Evolutionary conservation across 2,888 invertebrate species (phyloP), one percentile per base, ranked within the genome.

Genomic region (Polia nebulosa): DNA sequence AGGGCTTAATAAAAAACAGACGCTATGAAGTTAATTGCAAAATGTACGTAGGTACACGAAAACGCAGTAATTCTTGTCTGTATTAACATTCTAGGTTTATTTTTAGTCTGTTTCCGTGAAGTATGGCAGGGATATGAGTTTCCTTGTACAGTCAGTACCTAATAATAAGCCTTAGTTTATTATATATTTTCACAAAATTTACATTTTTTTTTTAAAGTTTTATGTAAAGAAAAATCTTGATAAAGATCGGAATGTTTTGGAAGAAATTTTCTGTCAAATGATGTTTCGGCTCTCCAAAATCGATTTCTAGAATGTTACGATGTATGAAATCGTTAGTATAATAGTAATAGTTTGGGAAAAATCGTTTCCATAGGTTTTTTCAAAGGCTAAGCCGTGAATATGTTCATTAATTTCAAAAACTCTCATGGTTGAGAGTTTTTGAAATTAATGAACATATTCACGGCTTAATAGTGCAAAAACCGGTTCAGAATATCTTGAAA

Each of bases 131-230:
- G 3, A 34, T 65, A 66, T 45, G 36, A 5, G 17, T 57, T 68
- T 68, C 67, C 70, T 69, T 32, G 70, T 69, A 56, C 68, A 39
- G 45, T 34, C 27, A 11, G 20, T 5, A n/a, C n/a, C n/a, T n/a
- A 22, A 9, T 7, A n/a, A 13, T 4, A 51, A 59, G 3, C 41
- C 15, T n/a, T 47, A 22, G 13, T 3, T 17, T 15, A 4, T 7
- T 22, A 11, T n/a, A 57, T 15, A n/a, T 61, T 36, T 44, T 3
- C 29, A 57, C 13, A 8, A 22, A 61, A 29, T 45, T n/a, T n/a
- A n/a, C n/a, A n/a, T n/a, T n/a, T n/a, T n/a, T n/a, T n/a, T n/a
- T n/a, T n/a, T n/a, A n/a, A n/a, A n/a, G n/a, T n/a, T n/a, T n/a
- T n/a, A n/a, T n/a, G n/a, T n/a, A 13, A 36, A 2, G 15, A 5